Evolutionary conservation across 2,797 vertebrate genomes (phyloP).

Genomic region (Urophycis tenuis): DNA sequence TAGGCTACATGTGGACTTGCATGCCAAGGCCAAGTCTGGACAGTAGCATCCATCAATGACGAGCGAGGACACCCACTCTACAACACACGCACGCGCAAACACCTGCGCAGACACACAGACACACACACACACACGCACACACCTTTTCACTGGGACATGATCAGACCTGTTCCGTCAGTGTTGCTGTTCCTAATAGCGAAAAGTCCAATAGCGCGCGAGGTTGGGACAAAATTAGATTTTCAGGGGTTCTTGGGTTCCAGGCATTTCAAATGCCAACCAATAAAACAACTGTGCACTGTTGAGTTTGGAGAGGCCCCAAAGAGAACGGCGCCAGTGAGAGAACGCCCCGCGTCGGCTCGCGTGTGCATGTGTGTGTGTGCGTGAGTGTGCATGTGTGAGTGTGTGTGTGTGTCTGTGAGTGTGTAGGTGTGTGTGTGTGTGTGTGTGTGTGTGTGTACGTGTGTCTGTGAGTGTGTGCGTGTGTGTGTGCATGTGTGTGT

Average conservation of each 20-base stretch:
- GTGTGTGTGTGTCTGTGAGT: too few species aligned
- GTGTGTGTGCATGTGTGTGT: too few species aligned
- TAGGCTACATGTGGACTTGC: constrained; percentile 67
- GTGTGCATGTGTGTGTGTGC: too few species aligned
- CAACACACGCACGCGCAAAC: background rate
- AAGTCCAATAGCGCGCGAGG: background rate
- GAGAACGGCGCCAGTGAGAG: background rate
- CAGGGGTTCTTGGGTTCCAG: too few species aligned
- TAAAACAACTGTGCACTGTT: background rate
- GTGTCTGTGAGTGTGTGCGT: too few species aligned
- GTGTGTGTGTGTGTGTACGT: too few species aligned
- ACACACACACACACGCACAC: constrained; percentile 4
- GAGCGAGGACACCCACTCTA: constrained; percentile 32
- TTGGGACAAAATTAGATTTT: background rate
- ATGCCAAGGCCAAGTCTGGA: constrained; percentile 64
- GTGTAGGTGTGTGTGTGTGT: too few species aligned
- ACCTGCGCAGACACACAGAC: background rate
- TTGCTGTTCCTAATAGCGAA: background rate
- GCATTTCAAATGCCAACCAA: background rate
- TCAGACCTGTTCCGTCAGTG: background rate
- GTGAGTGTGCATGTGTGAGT: too few species aligned
- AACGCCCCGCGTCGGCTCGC: too few species aligned
- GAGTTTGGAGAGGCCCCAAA: background rate
- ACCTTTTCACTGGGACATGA: too few species aligned
- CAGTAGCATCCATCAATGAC: constrained; percentile 64